Evolutionary conservation across 2,888 invertebrate genomes (phyloP), one percentile per base, ranked within the genome.

Genomic region (Cacoxenus indagator): DNA sequence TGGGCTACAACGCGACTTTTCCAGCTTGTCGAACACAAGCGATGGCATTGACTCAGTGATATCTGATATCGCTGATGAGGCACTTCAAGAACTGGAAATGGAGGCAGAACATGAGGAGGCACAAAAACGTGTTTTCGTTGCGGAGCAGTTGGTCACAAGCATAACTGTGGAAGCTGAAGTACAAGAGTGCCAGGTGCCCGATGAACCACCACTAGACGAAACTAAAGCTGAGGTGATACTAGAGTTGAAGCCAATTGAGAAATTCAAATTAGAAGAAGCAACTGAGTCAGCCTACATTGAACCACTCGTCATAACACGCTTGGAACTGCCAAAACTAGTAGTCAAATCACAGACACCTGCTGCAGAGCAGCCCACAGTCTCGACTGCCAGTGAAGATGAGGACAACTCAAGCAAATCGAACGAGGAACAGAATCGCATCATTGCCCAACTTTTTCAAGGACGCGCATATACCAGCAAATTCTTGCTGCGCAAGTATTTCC

Each of bases 11-110:
- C 78, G 84, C 8, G 78, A 83, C 54, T 69, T 69, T 4, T 86
- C 87, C 0, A 77, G 68, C 8, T 85, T 83, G 24, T 87, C 88
- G 4, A 86, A 87, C 64, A 87, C 84, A 0, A 87, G 86, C 67
- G 83, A 86, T 72, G 86, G 82, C 37, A 82, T 85, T 4, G 87
- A 87, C 14, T 88, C 87, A 1, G 85, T 84, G 3, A 84, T 85
- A 64, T 87, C 87, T 0, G 86, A 87, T 68, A 69, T 87, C 64
- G 85, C 86, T 1, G 86, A 86, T 61, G 87, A 87, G 61, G 85
- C 84, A 0, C 67, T 87, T 0, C 76, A 78, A 31, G 85, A 87
- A 71, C 74, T 87, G 5, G 81, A 85, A 71, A 65, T 82, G 67
- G 87, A 87, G 67, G 82, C 82, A 5, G 83, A 75, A n/a, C 70